A percentile compares a stretch with the other conserved stretches of the same genome.
Conservation (phyloP, 1,140 invertebrate species). For the Latrodectus geometricus region DNA sequence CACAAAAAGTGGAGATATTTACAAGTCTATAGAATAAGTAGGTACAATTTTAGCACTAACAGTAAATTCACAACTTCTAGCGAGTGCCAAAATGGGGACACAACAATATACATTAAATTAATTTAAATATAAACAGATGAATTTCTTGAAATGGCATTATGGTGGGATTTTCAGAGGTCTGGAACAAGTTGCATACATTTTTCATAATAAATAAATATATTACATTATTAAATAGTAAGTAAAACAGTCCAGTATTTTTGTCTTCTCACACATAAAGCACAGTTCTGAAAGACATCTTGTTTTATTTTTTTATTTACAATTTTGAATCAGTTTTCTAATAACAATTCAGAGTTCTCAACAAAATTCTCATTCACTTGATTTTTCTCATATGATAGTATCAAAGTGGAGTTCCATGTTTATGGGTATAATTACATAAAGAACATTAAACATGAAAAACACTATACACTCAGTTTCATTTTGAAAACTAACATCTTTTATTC, state of each 20-base stretch:
- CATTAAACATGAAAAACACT: not conserved
- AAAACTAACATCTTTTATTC: not conserved
- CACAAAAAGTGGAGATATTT: constrained; percentile 43
- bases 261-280: not conserved
- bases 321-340: not conserved
- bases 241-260: not conserved
- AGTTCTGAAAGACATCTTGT: not conserved
- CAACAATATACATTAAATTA: constrained; percentile 27
- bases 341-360: not conserved
- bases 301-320: constrained; percentile 6
- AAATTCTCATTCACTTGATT: not conserved
- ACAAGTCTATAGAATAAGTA: constrained; percentile 47
- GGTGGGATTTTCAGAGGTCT: constrained; percentile 6
- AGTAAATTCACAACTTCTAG: constrained; percentile 36
- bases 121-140: constrained; percentile 47
- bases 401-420: not conserved
- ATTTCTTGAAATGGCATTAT: not conserved
- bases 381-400: not conserved
- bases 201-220: constrained; percentile 10
- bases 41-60: constrained; percentile 52
- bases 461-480: not conserved
- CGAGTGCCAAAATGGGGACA: constrained; percentile 21
- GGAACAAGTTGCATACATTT: no score
- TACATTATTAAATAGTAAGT: not conserved
- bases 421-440: not conserved